Conservation (phyloP, 2,888 invertebrate species). For the Andrena camellia region DNA sequence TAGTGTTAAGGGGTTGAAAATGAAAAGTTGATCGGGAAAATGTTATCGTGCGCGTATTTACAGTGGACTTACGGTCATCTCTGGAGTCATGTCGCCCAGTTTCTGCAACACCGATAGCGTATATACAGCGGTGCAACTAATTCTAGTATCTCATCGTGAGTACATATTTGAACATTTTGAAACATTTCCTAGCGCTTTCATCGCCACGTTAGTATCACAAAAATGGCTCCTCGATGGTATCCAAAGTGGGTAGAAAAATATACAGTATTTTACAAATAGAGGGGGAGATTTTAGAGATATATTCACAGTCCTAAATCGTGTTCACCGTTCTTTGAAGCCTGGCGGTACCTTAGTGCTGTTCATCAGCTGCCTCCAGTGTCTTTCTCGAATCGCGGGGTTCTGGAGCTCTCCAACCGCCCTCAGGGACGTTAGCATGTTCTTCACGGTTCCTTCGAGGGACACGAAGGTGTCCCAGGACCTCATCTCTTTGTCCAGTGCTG, state of each 20-base stretch:
- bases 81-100: constrained; percentile 85
- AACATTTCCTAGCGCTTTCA: background rate
- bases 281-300: background rate
- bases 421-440: constrained; percentile 98
- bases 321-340: constrained; percentile 39
- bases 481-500: constrained; percentile 97
- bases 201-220: background rate
- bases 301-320: constrained; percentile 11
- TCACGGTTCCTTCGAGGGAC: constrained; percentile 95
- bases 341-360: constrained; percentile 94
- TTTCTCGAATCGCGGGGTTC: constrained; percentile 97
- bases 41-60: constrained; percentile 79
- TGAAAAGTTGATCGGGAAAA: background rate
- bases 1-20: background rate
- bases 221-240: background rate
- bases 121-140: constrained; percentile 84
- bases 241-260: constrained; percentile 3
- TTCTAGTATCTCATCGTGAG: constrained; percentile 50
- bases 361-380: constrained; percentile 99
- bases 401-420: constrained; percentile 98
- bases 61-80: constrained; percentile 85
- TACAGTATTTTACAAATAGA: background rate
- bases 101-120: constrained; percentile 85
- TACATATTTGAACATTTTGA: constrained; percentile 15
- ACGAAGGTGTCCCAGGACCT: constrained; percentile 96